Evolutionary conservation across 2,797 vertebrate species (phyloP), one percentile per base, ranked within the genome.

Genomic region (Sylvia borin): DNA sequence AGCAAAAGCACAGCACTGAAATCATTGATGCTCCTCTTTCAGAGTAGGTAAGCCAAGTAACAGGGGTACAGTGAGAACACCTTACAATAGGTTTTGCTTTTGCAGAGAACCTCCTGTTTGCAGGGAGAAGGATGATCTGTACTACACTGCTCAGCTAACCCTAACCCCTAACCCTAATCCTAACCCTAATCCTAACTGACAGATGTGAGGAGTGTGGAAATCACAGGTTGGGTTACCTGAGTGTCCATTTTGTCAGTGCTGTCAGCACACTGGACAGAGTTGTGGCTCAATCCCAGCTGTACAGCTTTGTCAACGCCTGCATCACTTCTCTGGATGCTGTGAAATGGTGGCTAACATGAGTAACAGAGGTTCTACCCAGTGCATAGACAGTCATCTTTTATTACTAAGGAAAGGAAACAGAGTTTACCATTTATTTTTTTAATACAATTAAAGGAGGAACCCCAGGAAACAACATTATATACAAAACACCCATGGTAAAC

Each of bases 391-490:
- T 34, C 22, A 38, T 48, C 25, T 76, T 89, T 85, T 91, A 60
- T 92, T 87, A 87, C 55, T 22, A 62, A 82, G 51, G 58, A 91
- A 67, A 85, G 54, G 25, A 86, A 81, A 88, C 14, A 1, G 13
- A 94, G n/a, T 85, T 66, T 71, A 74, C 29, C 1, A 6, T 85
- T 93, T 90, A 72, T 86, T 93, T 85, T 95, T 95, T 94, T 68
- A 79, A 94, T 81, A 93, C 55, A 90, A 75, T 92, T 85, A 78
- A 81, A 85, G 60, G 91, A 90, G 55, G 73, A 88, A 78, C 48
- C 66, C 66, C 7, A 3, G n/a, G 36, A 32, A 38, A 45, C 47
- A 73, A 70, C 6, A 14, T 74, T 68, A 51, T 47, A 17, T 85
- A 86, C 73, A 83, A 85, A 92, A 83, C 24, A 79, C 16, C 11